phyloP scores from a whole-genome alignment of 2,888 invertebrate genomes.

The Drosophila testacea region DNA sequence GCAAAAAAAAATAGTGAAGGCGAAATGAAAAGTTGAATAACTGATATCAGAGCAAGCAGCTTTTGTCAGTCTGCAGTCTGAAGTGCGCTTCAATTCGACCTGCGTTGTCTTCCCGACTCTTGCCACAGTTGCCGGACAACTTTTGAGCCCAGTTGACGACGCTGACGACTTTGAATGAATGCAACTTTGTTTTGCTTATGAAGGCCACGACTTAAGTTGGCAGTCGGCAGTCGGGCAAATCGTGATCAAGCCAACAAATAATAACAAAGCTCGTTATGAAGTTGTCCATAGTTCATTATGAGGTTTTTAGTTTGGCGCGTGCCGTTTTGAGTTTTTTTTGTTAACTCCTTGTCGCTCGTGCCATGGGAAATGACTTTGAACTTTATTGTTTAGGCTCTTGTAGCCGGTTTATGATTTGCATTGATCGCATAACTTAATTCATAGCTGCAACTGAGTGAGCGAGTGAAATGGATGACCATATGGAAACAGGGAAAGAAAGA shows the following conservation, averaged over 20 bases:
- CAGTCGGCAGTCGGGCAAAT: slow-evolving; percentile 52
- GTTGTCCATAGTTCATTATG: slow-evolving; percentile 43
- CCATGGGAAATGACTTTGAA: slow-evolving; percentile 75
- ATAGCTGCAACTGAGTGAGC: slow-evolving; percentile 45
- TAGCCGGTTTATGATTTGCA: slow-evolving; percentile 68
- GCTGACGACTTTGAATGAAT: slow-evolving; percentile 42
- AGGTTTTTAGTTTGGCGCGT: slow-evolving; percentile 53
- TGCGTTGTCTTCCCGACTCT: slow-evolving; percentile 1
- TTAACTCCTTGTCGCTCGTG: slow-evolving; percentile 26
- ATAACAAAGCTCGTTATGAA: slow-evolving; percentile 35
- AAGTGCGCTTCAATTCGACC: slow-evolving; percentile 16
- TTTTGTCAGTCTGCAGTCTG: slow-evolving; percentile 48
- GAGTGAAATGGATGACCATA: slow-evolving; percentile 42
- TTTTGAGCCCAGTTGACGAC: slow-evolving; percentile 37
- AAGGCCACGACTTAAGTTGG: slow-evolving; percentile 54
- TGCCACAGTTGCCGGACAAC: slow-evolving; percentile 60
- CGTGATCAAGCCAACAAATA: slow-evolving; percentile 61
- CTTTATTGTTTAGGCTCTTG: slow-evolving; percentile 69
- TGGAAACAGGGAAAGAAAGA: slow-evolving; percentile 3
- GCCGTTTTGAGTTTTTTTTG: slow-evolving; percentile 39
- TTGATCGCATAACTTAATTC: slow-evolving; percentile 80
- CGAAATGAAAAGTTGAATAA: slow-evolving; percentile 36
- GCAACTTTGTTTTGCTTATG: slow-evolving; percentile 57
- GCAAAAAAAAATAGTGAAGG: slow-evolving; percentile 25
- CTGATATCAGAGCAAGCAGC: slow-evolving; percentile 48